Evolutionary conservation across 2,797 vertebrate genomes (phyloP), one percentile per base, ranked within the genome.

Genomic region (Eulemur coronatus): DNA sequence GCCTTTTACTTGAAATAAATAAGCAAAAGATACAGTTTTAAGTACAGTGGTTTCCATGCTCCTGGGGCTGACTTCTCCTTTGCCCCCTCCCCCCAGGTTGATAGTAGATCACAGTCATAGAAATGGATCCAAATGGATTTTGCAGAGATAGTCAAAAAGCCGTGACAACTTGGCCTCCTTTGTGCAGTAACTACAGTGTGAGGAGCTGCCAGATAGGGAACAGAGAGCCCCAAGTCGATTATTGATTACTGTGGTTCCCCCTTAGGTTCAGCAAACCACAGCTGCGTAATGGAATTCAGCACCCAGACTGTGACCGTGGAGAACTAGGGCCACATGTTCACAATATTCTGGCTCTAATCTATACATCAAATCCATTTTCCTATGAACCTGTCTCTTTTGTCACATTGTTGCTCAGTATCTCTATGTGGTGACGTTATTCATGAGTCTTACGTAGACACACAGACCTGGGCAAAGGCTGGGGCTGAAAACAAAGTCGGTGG

Each of bases 101-200:
- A 96, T 43, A 50, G 76, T n/a, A 57, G 89, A 86, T 96, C 81
- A 72, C 7, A 82, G 76, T 84, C 26, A 46, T 79, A 69, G 81
- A 92, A 87, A 67, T 73, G 41, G n/a, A 86, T 94, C 50, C 86
- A 95, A 91, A 76, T 96, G 91, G 72, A 65, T 93, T 98, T 95
- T 96, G 78, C 67, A 95, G 94, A 97, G 90, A 84, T 50, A 84
- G 61, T 84, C 11, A 46, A 94, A 81, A 69, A 84, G 50, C 5
- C 30, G 41, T n/a, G 93, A 82, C 84, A 96, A 48, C 33, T 59
- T 78, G 82, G 43, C 93, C 86, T 85, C 79, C 38, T 43, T 55
- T 10, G 12, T 59, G 59, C 24, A 38, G 65, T 81, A 76, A 94
- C 43, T 48, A 28, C 43, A 75, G 72, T 30, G n/a, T 41, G 8